phyloP scores from a whole-genome alignment of 2,113 vertebrate genomes.

The Pteruthius melanotis region DNA sequence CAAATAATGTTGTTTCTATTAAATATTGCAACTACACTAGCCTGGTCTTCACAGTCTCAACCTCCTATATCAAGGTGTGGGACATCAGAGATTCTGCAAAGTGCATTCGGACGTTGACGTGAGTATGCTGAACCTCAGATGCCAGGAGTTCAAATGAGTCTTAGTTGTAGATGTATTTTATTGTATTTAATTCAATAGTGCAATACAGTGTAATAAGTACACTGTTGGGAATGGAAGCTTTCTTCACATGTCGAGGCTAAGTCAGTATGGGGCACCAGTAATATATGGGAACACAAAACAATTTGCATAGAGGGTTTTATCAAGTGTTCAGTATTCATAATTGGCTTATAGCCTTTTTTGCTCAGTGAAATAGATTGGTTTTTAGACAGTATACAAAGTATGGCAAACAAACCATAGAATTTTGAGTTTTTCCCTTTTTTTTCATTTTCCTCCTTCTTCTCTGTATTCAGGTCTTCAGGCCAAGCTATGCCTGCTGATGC shows the following conservation, averaged over 20 bases:
- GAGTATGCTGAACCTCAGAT: conserved; percentile 58
- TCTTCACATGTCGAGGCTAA: neutral
- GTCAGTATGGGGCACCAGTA: neutral
- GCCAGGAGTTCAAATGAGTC: neutral
- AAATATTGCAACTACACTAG: conserved; percentile 91
- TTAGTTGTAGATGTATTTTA: neutral
- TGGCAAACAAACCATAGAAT: neutral
- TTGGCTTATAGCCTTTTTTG: neutral
- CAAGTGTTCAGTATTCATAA: neutral
- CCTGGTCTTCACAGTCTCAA: conserved; percentile 95
- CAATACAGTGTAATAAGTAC: neutral
- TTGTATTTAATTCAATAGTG: neutral
- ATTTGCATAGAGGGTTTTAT: neutral
- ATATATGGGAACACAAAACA: neutral
- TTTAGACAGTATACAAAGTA: neutral
- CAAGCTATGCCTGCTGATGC: conserved; percentile 87
- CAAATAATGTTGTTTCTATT: conserved; percentile 91
- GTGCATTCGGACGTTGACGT: conserved; percentile 93
- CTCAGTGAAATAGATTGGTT: neutral
- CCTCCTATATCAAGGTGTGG: conserved; percentile 96
- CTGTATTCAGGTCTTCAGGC: conserved; percentile 83
- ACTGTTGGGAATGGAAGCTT: neutral
- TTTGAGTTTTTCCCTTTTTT: rapidly evolving
- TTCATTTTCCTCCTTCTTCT: neutral
- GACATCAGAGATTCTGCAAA: conserved; percentile 97